Conservation (phyloP, 2,797 vertebrate species). For the Synanceia verrucosa region DNA sequence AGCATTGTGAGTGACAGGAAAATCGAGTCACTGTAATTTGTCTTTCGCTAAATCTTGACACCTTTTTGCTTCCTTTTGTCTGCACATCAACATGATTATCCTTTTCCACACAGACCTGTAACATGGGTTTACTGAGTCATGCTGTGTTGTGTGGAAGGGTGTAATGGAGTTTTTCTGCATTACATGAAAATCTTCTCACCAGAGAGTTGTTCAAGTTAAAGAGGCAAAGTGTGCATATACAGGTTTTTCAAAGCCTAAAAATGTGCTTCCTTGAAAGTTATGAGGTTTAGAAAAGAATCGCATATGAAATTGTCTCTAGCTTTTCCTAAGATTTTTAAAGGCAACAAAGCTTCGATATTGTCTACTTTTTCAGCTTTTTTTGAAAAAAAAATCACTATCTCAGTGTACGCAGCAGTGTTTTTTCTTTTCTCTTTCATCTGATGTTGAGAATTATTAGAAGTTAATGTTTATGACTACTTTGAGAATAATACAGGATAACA, state of each 20-base stretch:
- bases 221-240: background rate
- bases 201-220: slow-evolving; percentile 8
- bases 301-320: slow-evolving; percentile 3
- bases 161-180: slow-evolving; percentile 31
- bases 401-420: background rate
- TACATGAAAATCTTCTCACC: slow-evolving; percentile 8
- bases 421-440: background rate
- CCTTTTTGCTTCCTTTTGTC: background rate
- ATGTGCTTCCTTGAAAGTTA: background rate
- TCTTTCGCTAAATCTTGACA: background rate
- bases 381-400: background rate
- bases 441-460: background rate
- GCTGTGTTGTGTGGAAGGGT: slow-evolving; percentile 7
- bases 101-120: slow-evolving; percentile 3
- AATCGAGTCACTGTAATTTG: background rate
- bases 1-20: background rate
- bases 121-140: background rate
- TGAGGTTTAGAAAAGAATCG: slow-evolving; percentile 6
- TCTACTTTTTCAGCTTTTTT: background rate
- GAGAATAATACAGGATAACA: background rate
- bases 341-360: background rate
- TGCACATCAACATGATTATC: slow-evolving; percentile 19
- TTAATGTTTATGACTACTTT: background rate
- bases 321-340: background rate
- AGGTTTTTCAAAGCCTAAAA: slow-evolving; percentile 13